Evolutionary conservation across 2,797 vertebrate genomes (phyloP), one percentile per base, ranked within the genome.

Genomic region (Poeciliopsis turneri): DNA sequence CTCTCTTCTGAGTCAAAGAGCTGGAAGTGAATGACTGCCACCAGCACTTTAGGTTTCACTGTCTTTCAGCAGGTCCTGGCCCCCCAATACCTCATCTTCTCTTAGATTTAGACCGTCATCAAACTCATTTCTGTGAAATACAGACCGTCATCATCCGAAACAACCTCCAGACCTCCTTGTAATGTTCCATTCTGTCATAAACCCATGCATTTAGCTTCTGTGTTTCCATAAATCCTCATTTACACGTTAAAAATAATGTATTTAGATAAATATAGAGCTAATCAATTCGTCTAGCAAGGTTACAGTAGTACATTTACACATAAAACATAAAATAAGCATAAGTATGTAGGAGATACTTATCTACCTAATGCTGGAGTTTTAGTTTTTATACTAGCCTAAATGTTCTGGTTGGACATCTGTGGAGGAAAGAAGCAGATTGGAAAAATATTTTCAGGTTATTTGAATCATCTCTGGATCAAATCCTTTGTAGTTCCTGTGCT

Each of bases 61-160:
- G 75, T 16, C 36, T 53, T 28, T 39, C 33, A 53, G 47, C 47
- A 36, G 9, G 13, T 51, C 46, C 75, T 41, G 20, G 16, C 10
- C 18, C 39, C 25, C 66, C 49, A 47, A 39, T 15, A 4, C 36
- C 45, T 51, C 13, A 66, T 69, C 33, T 41, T 53, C 15, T 36
- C 45, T 69, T 51, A 51, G 64, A 69, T 76, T 68, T 18, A 69
- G 46, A 10, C 39, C 8, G 28, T 77, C 33, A 69, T 69, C 69
- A 51, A 69, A 53, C 64, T 53, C 11, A 23, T 39, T 77, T 77
- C 12, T 66, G n/a, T 69, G 30, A 64, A 75, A 75, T 25, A 47
- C 57, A 76, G 11, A 64, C 57, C 74, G 25, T 64, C 18, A 33
- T n/a, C 8, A 61, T 61, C 8, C 11, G 46, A 66, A 68, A 76